phyloP scores from a whole-genome alignment of 2,888 invertebrate genomes.

The Polyommatus iphigenia region DNA sequence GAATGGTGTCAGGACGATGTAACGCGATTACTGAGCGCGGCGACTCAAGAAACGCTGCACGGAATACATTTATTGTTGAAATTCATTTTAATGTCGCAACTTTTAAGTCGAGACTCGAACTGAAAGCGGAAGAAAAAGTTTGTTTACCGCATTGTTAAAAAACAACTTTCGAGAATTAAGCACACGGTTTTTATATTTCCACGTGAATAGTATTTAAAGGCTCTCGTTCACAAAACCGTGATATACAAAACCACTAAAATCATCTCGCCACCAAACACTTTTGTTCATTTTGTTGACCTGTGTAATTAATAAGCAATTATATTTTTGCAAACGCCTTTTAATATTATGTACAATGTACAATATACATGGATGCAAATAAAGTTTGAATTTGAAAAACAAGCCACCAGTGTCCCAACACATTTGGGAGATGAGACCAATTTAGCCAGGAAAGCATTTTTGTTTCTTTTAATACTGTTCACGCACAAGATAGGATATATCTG shows the following conservation, averaged over 20 bases:
- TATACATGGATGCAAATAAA: no score
- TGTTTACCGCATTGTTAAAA: background rate
- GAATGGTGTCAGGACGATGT: background rate
- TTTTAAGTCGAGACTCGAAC: background rate
- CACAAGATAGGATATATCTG: no score
- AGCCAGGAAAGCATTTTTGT: no score
- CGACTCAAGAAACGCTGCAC: background rate
- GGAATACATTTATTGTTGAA: background rate
- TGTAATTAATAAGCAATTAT: no score
- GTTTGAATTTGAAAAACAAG: no score
- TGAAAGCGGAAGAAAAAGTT: background rate
- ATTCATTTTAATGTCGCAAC: constrained; percentile 10
- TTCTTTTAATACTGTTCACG: no score
- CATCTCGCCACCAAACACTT: no score
- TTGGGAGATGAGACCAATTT: no score
- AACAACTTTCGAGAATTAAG: background rate
- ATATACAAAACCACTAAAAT: background rate
- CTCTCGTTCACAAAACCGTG: background rate
- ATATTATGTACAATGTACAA: no score
- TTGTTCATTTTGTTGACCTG: no score
- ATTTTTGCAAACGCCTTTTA: no score
- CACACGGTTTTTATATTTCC: background rate
- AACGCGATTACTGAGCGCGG: background rate
- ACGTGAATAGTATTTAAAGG: background rate
- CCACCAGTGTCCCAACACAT: no score